Conservation (phyloP, 2,888 invertebrate genomes). For the Diaprepes abbreviatus region DNA sequence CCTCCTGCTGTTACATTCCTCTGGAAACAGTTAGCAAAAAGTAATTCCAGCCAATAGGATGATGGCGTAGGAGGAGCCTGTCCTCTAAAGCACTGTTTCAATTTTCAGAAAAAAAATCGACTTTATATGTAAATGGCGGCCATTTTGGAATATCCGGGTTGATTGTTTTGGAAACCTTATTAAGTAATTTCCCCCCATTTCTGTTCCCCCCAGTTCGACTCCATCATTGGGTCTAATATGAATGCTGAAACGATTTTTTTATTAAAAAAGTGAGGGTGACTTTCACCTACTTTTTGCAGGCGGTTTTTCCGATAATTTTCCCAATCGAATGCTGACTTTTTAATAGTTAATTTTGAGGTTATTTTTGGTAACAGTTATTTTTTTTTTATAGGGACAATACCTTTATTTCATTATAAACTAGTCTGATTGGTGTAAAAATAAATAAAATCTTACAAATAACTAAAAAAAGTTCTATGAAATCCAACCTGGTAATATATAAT, state of each 20-base stretch:
- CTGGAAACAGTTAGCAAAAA: slow-evolving; percentile 59
- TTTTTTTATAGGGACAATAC: no score
- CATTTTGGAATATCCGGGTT: slow-evolving; percentile 66
- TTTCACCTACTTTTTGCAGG: slow-evolving; percentile 3
- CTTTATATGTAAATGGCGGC: slow-evolving; percentile 58
- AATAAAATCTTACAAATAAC: no score
- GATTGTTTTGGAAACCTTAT: slow-evolving; percentile 65
- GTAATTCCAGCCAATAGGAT: slow-evolving; percentile 51
- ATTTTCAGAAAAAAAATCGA: slow-evolving; percentile 57
- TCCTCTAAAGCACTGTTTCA: slow-evolving; percentile 62
- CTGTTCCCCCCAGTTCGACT: not conserved
- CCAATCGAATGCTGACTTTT: not conserved
- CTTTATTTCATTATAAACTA: no score
- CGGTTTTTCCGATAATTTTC: not conserved
- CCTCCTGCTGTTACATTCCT: slow-evolving; percentile 65
- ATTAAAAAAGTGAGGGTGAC: slow-evolving; percentile 14
- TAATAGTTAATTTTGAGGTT: no score
- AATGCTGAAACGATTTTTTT: slow-evolving; percentile 23
- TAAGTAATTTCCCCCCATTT: slow-evolving; percentile 45
- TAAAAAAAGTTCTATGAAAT: no score
- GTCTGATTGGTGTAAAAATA: no score
- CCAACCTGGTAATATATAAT: no score
- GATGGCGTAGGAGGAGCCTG: slow-evolving; percentile 47
- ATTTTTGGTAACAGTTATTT: no score
- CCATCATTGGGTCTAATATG: slow-evolving; percentile 22